Evolutionary conservation across 2,888 invertebrate species (phyloP), one percentile per base, ranked within the genome.

Genomic region (Drosophila nr. perissopoda): DNA sequence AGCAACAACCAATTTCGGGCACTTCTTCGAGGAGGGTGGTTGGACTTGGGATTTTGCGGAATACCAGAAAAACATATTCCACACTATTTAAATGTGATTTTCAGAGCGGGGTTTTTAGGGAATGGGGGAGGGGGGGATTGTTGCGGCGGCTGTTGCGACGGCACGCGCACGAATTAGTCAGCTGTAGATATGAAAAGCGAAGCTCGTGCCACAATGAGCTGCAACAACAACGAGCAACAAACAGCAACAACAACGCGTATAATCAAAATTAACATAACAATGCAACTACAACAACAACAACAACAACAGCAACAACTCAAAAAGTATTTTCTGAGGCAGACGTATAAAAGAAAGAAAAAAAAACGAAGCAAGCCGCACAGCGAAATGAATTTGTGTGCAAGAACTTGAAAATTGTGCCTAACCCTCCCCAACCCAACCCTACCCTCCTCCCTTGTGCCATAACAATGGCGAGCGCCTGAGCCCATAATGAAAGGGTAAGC

Each of bases 111-210:
- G n/a, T 29, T 5, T 2, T 25, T 27, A 52, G 29, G 45, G 58
- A 2, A 31, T 21, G 29, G 13, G 25, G 40, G 5, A 2, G 56
- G 36, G 65, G 60, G 6, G 59, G 29, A 0, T 25, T 64, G 70
- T 56, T 62, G 77, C 60, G 61, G 59, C 67, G 78, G 60, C 70
- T 62, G 71, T 63, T 52, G 69, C 77, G 70, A 68, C 73, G 87
- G 89, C 87, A 87, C 87, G 87, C 87, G 87, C 73, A 77, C 87
- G 88, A 88, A 87, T 87, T 88, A 87, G 87, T 87, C 79, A 79
- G 77, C 83, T 73, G 85, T 69, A 82, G 78, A 83, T 84, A 80
- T 80, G 79, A 81, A 77, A 82, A 74, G 80, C 68, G 60, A 68
- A 69, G 76, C 84, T 84, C 87, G 85, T 87, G 87, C 84, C 84